phyloP scores from a whole-genome alignment of 2,888 invertebrate genomes.

The Sussaba pulchella region DNA sequence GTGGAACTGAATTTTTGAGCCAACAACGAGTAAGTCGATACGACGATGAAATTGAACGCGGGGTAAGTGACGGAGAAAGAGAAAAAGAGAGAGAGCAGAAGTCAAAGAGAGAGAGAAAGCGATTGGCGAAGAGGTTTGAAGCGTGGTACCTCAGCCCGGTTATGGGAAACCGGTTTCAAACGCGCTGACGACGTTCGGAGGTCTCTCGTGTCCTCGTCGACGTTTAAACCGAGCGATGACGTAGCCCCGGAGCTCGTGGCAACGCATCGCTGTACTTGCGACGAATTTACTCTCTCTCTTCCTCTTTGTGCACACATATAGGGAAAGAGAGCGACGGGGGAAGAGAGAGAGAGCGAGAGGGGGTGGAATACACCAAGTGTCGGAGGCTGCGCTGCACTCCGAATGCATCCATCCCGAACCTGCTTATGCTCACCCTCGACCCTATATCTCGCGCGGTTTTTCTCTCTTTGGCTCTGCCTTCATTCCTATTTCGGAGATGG shows the following conservation, averaged over 20 bases:
- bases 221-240: slow-evolving; percentile 79
- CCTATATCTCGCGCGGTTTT: slow-evolving; percentile 13
- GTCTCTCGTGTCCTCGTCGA: slow-evolving; percentile 52
- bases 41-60: neutral
- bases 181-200: slow-evolving; percentile 52
- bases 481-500: slow-evolving; percentile 68
- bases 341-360: slow-evolving; percentile 1
- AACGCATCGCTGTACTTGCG: slow-evolving; percentile 46
- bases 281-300: slow-evolving; percentile 45
- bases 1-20: neutral
- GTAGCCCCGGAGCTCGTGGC: slow-evolving; percentile 66
- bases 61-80: neutral
- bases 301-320: slow-evolving; percentile 10
- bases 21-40: neutral
- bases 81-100: no score
- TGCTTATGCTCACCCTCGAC: slow-evolving; percentile 51
- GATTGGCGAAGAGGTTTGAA: slow-evolving; percentile 28
- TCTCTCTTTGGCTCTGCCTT: slow-evolving; percentile 51
- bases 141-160: slow-evolving; percentile 34
- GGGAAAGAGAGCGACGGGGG: neutral
- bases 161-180: slow-evolving; percentile 57
- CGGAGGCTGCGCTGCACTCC: slow-evolving; percentile 19
- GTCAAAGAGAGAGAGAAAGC: neutral
- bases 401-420: slow-evolving; percentile 39
- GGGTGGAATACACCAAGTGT: slow-evolving; percentile 28